A percentile compares a stretch with the other conserved stretches of the same genome.
These are phyloP conservation scores for Rhinichthys osculus DNA, from an alignment of 2,797 vertebrate species.

Conservation along the genomic window DNA sequence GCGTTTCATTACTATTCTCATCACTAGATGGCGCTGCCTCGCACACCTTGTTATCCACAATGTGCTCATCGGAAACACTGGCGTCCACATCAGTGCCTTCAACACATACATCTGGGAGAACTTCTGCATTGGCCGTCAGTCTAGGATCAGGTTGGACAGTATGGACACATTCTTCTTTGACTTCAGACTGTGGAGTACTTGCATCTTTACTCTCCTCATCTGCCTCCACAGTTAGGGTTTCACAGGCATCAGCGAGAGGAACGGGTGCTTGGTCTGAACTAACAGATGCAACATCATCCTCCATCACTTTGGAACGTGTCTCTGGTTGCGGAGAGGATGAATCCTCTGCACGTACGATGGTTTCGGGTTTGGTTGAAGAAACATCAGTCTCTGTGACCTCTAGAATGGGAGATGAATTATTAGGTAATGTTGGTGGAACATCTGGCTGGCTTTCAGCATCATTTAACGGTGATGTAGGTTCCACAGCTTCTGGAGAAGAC, in stretches of 20 bases:
- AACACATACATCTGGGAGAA: conserved; percentile 14
- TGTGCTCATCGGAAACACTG: background rate
- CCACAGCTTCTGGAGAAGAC: conserved; percentile 14
- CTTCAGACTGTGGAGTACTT: conserved; percentile 10
- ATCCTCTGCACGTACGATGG: conserved; percentile 1
- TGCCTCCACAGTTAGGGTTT: background rate
- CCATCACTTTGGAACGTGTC: background rate
- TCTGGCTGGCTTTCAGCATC: conserved; percentile 1
- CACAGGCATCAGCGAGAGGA: background rate
- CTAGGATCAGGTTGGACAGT: conserved; percentile 8
- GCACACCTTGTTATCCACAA: background rate
- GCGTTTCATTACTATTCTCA: background rate
- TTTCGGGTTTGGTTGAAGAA: conserved; percentile 31
- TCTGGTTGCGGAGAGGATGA: conserved; percentile 6
- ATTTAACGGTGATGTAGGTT: background rate
- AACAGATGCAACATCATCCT: conserved; percentile 3
- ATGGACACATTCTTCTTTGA: conserved; percentile 12
- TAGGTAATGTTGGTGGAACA: conserved; percentile 7
- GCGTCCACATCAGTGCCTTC: conserved; percentile 30
- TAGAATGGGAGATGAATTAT: background rate
- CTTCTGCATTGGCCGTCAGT: background rate
- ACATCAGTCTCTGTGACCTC: conserved; percentile 8
- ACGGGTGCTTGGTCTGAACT: conserved; percentile 37
- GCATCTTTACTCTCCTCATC: conserved; percentile 4
- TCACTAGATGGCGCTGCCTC: conserved; percentile 9